A percentile compares a stretch with the other conserved stretches of the same genome.
Conservation (phyloP, 2,888 invertebrate genomes). For the Caenorhabditis auriculariae region DNA sequence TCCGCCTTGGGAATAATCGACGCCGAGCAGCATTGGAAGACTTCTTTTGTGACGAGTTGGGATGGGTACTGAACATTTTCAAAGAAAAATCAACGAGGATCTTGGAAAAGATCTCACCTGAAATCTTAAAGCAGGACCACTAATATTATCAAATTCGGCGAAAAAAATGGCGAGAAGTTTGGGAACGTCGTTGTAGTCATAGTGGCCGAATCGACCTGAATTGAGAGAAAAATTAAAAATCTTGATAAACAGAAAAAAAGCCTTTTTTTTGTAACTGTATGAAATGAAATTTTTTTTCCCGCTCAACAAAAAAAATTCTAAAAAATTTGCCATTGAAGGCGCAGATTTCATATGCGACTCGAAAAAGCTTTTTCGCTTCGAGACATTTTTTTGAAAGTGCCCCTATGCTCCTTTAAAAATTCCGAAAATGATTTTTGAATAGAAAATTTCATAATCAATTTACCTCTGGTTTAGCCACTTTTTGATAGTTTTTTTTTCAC, state of each 20-base stretch:
- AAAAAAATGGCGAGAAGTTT: constrained; percentile 54
- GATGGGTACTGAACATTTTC: too few relatives aligned
- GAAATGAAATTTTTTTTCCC: too few relatives aligned
- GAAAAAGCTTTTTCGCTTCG: too few relatives aligned
- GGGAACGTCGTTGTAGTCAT: constrained; percentile 34
- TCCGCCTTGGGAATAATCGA: constrained; percentile 45
- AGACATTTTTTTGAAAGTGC: too few relatives aligned
- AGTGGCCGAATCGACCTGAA: constrained; percentile 29
- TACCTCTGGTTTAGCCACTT: too few relatives aligned
- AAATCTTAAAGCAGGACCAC: constrained; percentile 50
- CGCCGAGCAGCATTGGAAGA: constrained; percentile 39
- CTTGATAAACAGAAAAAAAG: neutral
- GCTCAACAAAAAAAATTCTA: neutral
- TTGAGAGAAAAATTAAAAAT: neutral
- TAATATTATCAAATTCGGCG: constrained; percentile 55
- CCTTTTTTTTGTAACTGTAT: neutral
- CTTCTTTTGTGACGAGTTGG: constrained; percentile 23
- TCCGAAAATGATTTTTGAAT: too few relatives aligned
- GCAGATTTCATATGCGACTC: neutral
- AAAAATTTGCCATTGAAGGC: neutral
- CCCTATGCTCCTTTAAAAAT: too few relatives aligned
- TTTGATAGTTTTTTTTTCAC: too few relatives aligned
- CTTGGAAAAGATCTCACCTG: constrained; percentile 35
- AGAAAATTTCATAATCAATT: too few relatives aligned
- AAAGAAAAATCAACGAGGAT: neutral